Evolutionary conservation across 2,797 vertebrate genomes (phyloP).

Genomic region (Coilia nasus): DNA sequence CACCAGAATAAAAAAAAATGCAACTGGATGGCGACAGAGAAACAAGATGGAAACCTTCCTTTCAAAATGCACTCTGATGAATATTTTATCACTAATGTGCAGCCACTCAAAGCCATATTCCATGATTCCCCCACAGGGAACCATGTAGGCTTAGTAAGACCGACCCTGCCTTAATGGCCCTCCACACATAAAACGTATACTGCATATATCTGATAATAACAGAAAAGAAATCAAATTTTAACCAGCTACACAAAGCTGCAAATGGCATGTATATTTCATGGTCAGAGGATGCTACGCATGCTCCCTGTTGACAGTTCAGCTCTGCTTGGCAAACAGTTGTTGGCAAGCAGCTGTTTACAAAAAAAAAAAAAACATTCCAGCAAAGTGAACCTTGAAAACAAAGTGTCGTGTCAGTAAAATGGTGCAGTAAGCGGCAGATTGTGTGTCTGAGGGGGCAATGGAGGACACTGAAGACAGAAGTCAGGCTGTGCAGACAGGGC

Average conservation of each 20-base stretch:
- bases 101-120: not conserved
- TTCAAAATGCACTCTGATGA: constrained; percentile 65
- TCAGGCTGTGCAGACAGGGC: not conserved
- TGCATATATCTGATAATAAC: not conserved
- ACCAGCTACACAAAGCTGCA: not conserved
- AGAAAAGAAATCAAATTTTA: not conserved
- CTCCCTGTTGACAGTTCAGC: not conserved
- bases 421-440: not conserved
- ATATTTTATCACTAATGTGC: constrained; percentile 73
- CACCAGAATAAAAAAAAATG: not conserved
- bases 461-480: not conserved
- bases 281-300: not conserved
- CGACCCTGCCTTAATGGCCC: not conserved
- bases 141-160: not conserved
- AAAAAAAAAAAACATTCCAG: not conserved
- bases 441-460: not conserved
- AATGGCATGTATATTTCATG: constrained; percentile 17
- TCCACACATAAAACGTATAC: not conserved
- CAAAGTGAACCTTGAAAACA: constrained; percentile 15
- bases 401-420: constrained; percentile 2
- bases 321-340: not conserved
- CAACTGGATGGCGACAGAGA: not conserved
- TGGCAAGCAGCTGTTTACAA: not conserved
- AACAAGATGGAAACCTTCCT: not conserved
- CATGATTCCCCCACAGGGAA: not conserved